These are phyloP conservation scores for Bradynema listronoti DNA, from an alignment of 1,140 invertebrate genomes.

Conservation along the genomic window DNA sequence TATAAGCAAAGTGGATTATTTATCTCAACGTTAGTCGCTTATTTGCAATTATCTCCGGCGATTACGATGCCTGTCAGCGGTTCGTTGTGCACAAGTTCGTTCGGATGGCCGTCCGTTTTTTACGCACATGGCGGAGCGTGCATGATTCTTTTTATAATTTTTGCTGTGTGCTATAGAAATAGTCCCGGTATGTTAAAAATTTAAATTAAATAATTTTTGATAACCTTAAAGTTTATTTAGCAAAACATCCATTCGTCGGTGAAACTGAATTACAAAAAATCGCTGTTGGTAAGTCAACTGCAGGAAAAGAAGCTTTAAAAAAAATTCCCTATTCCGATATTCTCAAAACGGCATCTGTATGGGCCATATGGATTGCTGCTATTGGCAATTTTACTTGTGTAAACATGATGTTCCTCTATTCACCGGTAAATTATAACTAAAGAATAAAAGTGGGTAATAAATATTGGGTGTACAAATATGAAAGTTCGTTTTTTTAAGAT, in stretches of 20 bases:
- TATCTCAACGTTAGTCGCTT: slow-evolving; percentile 47
- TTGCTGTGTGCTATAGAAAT: slow-evolving; percentile 51
- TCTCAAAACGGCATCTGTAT: slow-evolving; percentile 45
- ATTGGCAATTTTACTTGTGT: slow-evolving; percentile 34
- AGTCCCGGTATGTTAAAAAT: slow-evolving; percentile 33
- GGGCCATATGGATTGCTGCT: slow-evolving; percentile 52
- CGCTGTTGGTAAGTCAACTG: slow-evolving; percentile 45
- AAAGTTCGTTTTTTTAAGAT: too few species aligned
- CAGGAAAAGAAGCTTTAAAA: slow-evolving; percentile 40
- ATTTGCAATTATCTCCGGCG: slow-evolving; percentile 43
- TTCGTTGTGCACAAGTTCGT: slow-evolving; percentile 27
- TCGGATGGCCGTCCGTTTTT: slow-evolving; percentile 52
- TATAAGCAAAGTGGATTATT: slow-evolving; percentile 53
- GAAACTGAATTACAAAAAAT: slow-evolving; percentile 48
- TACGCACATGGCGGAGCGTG: slow-evolving; percentile 45
- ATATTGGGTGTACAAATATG: too few species aligned
- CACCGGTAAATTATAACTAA: slow-evolving; percentile 44
- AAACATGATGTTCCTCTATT: slow-evolving; percentile 56
- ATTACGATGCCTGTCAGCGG: slow-evolving; percentile 54
- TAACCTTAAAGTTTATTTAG: slow-evolving; percentile 14
- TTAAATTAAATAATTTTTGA: slow-evolving; percentile 21
- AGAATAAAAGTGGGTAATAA: too few species aligned
- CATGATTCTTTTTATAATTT: slow-evolving; percentile 43
- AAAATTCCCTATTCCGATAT: slow-evolving; percentile 46
- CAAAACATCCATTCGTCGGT: slow-evolving; percentile 55